Percentiles rank a stretch among this genome's conserved stretches.
These are phyloP conservation scores for Musca domestica DNA, from an alignment of 1,140 invertebrate species.

Conservation along the genomic window DNA sequence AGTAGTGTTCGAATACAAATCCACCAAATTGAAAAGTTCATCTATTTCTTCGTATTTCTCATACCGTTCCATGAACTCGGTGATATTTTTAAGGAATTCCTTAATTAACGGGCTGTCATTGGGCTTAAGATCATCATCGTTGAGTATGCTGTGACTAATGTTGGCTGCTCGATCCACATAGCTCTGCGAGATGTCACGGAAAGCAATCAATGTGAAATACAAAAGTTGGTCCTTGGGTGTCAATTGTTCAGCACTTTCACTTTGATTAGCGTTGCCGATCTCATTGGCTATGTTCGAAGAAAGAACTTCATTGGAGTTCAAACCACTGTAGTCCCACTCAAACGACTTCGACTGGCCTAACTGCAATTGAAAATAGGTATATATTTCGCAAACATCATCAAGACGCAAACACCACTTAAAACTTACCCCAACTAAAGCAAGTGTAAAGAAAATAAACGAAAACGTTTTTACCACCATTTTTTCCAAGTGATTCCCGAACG, in stretches of 20 bases:
- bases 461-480: no score
- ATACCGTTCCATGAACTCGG: background rate
- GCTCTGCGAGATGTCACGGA: background rate
- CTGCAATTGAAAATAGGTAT: no score
- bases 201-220: background rate
- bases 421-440: no score
- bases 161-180: background rate
- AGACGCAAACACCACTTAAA: no score
- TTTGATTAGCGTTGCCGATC: no score
- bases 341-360: no score
- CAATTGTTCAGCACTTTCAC: background rate
- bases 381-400: no score
- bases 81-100: constrained; percentile 5
- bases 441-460: no score
- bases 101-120: background rate
- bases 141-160: background rate
- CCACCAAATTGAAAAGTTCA: constrained; percentile 1
- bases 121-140: background rate
- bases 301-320: no score
- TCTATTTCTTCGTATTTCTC: background rate
- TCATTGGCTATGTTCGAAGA: no score
- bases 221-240: background rate
- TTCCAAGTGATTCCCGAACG: no score
- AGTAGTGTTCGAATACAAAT: constrained; percentile 9
- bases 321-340: no score